Evolutionary conservation across 2,113 vertebrate genomes (phyloP), one percentile per base, ranked within the genome.

Genomic region (Leucosticte australis): DNA sequence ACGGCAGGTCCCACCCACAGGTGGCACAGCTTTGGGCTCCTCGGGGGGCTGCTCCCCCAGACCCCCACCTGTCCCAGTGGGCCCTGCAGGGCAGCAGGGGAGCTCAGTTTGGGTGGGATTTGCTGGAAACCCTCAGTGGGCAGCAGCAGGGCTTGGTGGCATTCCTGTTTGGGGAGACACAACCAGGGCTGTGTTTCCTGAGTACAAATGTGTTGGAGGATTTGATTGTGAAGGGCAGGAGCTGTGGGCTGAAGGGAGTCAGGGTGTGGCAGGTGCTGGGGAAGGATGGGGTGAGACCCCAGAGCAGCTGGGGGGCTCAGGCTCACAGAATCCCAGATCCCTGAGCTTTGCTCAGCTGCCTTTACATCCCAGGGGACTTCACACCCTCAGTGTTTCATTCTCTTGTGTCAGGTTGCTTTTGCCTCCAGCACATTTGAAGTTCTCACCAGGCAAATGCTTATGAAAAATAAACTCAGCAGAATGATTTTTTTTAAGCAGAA

Each of bases 231-330:
- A 1, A 2, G n/a, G 13, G 27, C 37, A 14, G 4, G 13, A 52
- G 57, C 26, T 5, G 1, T 1, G 84, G 47, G 59, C 13, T 44
- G 0, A 0, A 0, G 4, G 16, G 12, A 3, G 5, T 9, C 37
- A 3, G 14, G 56, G 9, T 9, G 2, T 17, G 76, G n/a, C 31
- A 68, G 23, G 10, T 55, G 3, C 0, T 3, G 73, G 63, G 56
- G 3, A 3, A 10, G 1, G 0, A 1, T 0, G 27, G 47, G 62
- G 1, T 0, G 1, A 9, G 30, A 1, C 6, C 30, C 35, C 16
- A 0, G 55, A 20, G 52, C 28, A 9, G 56, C 70, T 26, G 53
- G 53, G 33, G 23, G 59, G 31, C 26, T 41, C 35, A 3, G 44
- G 6, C 42, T 33, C 52, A 1, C 37, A 24, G 31, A 7, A 8